Base-by-base conservation (phyloP, 1,140 invertebrate species). In the Aricia agestis region DNA sequence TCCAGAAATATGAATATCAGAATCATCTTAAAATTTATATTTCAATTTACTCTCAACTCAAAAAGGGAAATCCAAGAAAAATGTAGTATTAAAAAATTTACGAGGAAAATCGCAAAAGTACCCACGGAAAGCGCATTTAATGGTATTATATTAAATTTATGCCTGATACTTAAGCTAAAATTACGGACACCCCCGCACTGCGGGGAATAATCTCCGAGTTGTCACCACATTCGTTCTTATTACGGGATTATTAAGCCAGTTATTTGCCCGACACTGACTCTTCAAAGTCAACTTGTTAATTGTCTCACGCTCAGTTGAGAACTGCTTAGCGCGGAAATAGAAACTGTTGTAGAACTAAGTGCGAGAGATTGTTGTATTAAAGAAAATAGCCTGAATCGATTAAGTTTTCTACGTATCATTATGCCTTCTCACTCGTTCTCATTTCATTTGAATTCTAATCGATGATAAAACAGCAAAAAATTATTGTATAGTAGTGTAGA, bases 71-170 rank as follows among this genome's bases (percentile, higher is more conserved):
- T 61, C 31, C 59, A 25, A 63, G 18, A 63, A 69, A 76, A 76
- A 82, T 80, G 77, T 78, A 78, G 72, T 78, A 81, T 78, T 76
- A 79, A 76, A 70, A 74, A 78, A 79, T 78, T 77, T 76, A 79
- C 73, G 73, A 79, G 76, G 72, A 68, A 80, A 78, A 79, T 80
- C 74, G 74, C 59, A 76, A 79, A 79, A 79, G 82, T 79, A 82
- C 74, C 78, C 72, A 76, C 72, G 69, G 72, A 75, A 74, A 71
- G 72, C 67, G 73, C 77, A 81, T 79, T 82, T 79, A 78, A 79
- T 78, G 79, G 76, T 78, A 82, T 83, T 83, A 82, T 83, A 78
- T 79, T 74, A 74, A 75, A 83, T 84, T 83, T 83, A 82, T 82
- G 76, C 76, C 76, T 78, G 74, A 80, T 81, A 78, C 79, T 84